Percentiles rank a stretch among this genome's conserved stretches.
Conservation (phyloP, 1,140 invertebrate species). For the Sweltsa coloradensis region DNA sequence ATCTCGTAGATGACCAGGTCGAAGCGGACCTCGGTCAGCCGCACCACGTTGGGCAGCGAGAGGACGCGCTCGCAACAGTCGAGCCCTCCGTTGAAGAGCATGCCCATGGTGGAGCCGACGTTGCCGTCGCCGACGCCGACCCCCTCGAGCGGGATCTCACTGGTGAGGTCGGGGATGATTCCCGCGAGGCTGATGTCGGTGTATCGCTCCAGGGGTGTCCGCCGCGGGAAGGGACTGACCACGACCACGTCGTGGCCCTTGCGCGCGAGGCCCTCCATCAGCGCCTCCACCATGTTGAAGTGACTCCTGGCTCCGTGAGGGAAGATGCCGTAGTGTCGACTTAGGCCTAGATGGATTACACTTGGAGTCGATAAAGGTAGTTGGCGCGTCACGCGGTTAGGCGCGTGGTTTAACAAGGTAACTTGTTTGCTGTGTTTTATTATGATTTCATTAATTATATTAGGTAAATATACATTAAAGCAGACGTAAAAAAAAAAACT, state of each 20-base stretch:
- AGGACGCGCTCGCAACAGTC: conserved; percentile 2
- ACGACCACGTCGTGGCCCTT: conserved; percentile 33
- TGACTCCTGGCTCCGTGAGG: conserved; percentile 29
- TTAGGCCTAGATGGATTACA: too few species aligned
- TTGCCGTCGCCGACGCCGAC: background rate
- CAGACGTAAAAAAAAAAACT: too few species aligned
- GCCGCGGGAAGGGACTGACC: conserved; percentile 27
- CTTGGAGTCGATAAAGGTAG: too few species aligned
- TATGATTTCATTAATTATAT: too few species aligned
- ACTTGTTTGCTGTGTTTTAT: too few species aligned
- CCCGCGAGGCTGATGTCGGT: conserved; percentile 12
- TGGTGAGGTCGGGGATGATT: background rate
- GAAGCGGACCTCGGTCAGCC: conserved; percentile 34
- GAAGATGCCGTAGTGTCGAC: too few species aligned
- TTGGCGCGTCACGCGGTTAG: too few species aligned
- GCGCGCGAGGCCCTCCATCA: conserved; percentile 27
- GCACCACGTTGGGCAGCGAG: conserved; percentile 9
- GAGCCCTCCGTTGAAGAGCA: background rate
- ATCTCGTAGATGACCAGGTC: conserved; percentile 49
- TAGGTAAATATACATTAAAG: too few species aligned
- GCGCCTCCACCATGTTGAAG: conserved; percentile 23
- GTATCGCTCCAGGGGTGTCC: conserved; percentile 22
- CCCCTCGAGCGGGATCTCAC: background rate
- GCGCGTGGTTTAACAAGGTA: too few species aligned
- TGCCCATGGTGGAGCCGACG: background rate